Evolutionary conservation across 2,888 invertebrate genomes (phyloP).

Genomic region (Myopa tessellatipennis): DNA sequence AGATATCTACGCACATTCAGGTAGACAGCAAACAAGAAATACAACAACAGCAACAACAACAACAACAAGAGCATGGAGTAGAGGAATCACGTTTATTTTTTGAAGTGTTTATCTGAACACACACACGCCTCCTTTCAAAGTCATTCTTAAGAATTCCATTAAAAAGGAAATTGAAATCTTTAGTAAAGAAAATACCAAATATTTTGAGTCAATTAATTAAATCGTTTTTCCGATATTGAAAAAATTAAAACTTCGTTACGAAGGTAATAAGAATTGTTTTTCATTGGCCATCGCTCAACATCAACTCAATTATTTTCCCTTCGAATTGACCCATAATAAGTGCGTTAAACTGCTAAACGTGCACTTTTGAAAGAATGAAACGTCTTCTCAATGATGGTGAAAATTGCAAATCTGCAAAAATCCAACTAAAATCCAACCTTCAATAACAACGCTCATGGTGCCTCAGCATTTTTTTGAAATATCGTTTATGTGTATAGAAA

Average conservation of each 20-base stretch:
- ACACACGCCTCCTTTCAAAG: neutral
- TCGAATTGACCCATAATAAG: conserved; percentile 11
- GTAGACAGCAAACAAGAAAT: neutral
- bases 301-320: neutral
- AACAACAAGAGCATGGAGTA: no score
- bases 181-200: neutral
- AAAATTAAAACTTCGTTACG: no score
- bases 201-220: neutral
- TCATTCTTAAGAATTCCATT: neutral
- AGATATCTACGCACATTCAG: neutral
- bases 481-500: no score
- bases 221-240: no score
- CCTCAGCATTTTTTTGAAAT: neutral
- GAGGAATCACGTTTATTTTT: neutral
- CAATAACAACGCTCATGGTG: neutral
- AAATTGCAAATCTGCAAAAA: neutral
- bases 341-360: neutral
- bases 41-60: neutral
- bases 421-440: neutral
- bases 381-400: neutral
- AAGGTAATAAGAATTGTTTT: no score
- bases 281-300: neutral
- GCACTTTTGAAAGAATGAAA: neutral
- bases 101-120: conserved; percentile 8
- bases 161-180: neutral